phyloP scores from a whole-genome alignment of 2,797 vertebrate genomes.

The Alosa sapidissima region DNA sequence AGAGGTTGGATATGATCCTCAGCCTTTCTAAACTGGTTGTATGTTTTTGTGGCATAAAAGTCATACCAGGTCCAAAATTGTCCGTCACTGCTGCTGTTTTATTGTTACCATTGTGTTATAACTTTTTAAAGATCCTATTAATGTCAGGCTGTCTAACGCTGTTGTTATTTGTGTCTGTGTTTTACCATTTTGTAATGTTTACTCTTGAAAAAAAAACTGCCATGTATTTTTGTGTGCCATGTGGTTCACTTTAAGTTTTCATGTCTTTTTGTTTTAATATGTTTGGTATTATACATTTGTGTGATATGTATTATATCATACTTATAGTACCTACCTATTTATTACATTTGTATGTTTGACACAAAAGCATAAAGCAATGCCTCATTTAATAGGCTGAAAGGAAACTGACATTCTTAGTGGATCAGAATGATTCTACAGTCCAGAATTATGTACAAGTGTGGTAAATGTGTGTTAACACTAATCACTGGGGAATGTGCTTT shows the following conservation, averaged over 20 bases:
- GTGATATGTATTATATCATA: slow-evolving; percentile 52
- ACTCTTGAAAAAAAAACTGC: slow-evolving; percentile 59
- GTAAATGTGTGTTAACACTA: not conserved
- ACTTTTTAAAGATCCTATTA: slow-evolving; percentile 29
- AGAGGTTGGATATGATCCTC: not conserved
- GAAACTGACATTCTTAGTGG: not conserved
- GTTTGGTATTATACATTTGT: slow-evolving; percentile 38
- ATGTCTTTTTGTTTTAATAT: slow-evolving; percentile 36
- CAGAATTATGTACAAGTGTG: not conserved
- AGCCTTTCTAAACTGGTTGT: not conserved
- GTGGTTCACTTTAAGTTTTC: slow-evolving; percentile 45
- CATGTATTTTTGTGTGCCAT: slow-evolving; percentile 66
- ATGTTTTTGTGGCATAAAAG: slow-evolving; percentile 20
- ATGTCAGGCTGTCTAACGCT: not conserved
- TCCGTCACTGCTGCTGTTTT: slow-evolving; percentile 44
- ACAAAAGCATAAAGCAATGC: slow-evolving; percentile 32
- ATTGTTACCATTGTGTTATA: slow-evolving; percentile 31
- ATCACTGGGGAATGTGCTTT: not conserved
- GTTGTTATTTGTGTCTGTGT: slow-evolving; percentile 42
- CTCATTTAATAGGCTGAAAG: not conserved
- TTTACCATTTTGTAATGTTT: slow-evolving; percentile 39
- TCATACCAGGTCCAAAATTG: slow-evolving; percentile 24
- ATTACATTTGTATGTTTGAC: slow-evolving; percentile 35
- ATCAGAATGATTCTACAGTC: not conserved
- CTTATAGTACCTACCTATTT: slow-evolving; percentile 10